These are phyloP conservation scores for Listrodromus nycthemerus DNA, from an alignment of 2,888 invertebrate genomes.

Conservation along the genomic window DNA sequence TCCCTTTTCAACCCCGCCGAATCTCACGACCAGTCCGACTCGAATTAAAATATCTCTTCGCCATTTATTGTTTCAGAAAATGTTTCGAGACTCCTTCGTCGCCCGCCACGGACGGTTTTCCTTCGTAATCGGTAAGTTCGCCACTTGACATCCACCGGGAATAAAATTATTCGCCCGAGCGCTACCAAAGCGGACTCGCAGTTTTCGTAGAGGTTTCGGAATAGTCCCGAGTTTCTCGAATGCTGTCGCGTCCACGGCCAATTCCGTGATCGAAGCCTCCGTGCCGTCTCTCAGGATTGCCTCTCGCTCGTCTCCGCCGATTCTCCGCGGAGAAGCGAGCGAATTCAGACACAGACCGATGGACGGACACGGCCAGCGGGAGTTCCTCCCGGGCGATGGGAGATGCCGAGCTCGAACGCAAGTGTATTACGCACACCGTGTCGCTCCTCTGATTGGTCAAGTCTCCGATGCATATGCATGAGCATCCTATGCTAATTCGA, in stretches of 20 bases:
- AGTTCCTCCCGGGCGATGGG: constrained; percentile 18
- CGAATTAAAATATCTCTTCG: neutral
- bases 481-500: constrained; percentile 69
- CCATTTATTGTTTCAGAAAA: neutral
- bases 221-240: constrained; percentile 38
- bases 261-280: constrained; percentile 40
- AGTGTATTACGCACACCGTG: constrained; percentile 52
- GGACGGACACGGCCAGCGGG: constrained; percentile 47
- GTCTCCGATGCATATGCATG: constrained; percentile 71
- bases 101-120: neutral
- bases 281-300: constrained; percentile 36
- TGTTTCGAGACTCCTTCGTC: neutral
- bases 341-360: constrained; percentile 52
- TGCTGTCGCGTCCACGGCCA: constrained; percentile 30
- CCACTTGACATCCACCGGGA: neutral
- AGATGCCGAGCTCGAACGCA: constrained; percentile 14
- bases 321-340: constrained; percentile 31
- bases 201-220: constrained; percentile 4
- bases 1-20: constrained; percentile 1
- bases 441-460: constrained; percentile 70
- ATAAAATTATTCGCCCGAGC: neutral
- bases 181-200: neutral
- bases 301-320: neutral
- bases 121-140: neutral
- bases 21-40: neutral